A percentile compares a stretch with the other conserved stretches of the same genome.
These are phyloP conservation scores for Stictocephala bisonia DNA, from an alignment of 2,888 invertebrate species.

Conservation along the genomic window DNA sequence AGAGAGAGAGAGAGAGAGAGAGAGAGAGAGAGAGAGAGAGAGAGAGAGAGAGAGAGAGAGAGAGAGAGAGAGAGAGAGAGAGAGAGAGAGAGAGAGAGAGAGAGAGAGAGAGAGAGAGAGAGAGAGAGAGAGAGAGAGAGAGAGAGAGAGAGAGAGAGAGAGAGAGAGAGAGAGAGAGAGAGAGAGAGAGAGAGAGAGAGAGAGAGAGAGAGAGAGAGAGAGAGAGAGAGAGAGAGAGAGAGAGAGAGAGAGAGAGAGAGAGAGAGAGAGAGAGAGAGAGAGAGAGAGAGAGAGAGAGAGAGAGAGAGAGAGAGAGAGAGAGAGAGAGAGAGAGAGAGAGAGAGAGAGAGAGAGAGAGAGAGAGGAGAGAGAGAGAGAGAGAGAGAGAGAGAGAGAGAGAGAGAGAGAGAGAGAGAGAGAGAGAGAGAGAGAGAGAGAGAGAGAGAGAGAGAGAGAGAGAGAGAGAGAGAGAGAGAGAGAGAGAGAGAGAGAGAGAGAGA, in stretches of 20 bases:
- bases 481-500: background rate
- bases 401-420: background rate
- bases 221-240: conserved; percentile 65
- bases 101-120: conserved; percentile 66
- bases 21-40: conserved; percentile 12
- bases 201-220: conserved; percentile 71
- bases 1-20: background rate
- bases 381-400: background rate
- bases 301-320: background rate
- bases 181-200: conserved; percentile 53
- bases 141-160: background rate
- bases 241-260: background rate
- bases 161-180: background rate
- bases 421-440: background rate
- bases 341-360: background rate
- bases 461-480: background rate
- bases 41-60: conserved; percentile 54
- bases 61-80: conserved; percentile 70
- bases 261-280: background rate
- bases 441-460: background rate
- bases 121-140: conserved; percentile 62
- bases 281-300: background rate
- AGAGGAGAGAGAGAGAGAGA: background rate
- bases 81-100: conserved; percentile 70
- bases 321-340: background rate